Base-by-base conservation (phyloP, 2,113 vertebrate genomes). In the Cyanoramphus novaezelandiae region DNA sequence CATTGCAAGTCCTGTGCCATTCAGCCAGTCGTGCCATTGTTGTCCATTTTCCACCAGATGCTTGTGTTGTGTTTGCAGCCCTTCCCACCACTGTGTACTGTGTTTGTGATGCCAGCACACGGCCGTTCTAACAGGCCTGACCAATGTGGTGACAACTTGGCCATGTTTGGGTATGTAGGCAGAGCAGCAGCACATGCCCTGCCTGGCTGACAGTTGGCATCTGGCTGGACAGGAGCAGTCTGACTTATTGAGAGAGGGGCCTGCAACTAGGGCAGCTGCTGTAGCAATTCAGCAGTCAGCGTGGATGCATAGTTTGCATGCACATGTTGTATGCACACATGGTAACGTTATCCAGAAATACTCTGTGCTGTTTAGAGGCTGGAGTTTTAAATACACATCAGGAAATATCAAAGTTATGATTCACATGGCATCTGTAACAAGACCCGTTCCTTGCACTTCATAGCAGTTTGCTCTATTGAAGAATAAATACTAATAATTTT, bases 331-430 rank as follows among this genome's bases (percentile, higher is more conserved):
- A 63, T 82, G 68, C 89, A 95, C 92, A 90, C 94, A 86, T 90
- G 86, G 92, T 93, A 89, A 92, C 4, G 23, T 92, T 95, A 9
- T 89, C 92, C 92, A 96, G 95, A 95, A 97, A 96, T 96, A 97
- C 80, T 76, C 82, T 15, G 2, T 60, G 92, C 83, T 86, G 79
- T 86, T 90, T 82, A 77, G 83, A 85, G 86, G 78, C 75, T 59
- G 70, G 65, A 82, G 89, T 93, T 95, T 90, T 97, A 96, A 94
- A 93, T 96, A 95, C 93, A 82, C 88, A 87, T 85, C 95, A 96
- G 95, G 96, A 97, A 96, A 97, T 96, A 93, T 94, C 92, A 23
- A 37, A 96, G 89, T 80, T 75, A 85, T 93, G 86, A 96, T 95
- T 95, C 91, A 95, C 74, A 24, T 62, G 92, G 86, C 65, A 75